Percentiles rank a stretch among this genome's conserved stretches.
Conservation (phyloP, 2,797 vertebrate species). For the Neosilurus hyrtlii region DNA sequence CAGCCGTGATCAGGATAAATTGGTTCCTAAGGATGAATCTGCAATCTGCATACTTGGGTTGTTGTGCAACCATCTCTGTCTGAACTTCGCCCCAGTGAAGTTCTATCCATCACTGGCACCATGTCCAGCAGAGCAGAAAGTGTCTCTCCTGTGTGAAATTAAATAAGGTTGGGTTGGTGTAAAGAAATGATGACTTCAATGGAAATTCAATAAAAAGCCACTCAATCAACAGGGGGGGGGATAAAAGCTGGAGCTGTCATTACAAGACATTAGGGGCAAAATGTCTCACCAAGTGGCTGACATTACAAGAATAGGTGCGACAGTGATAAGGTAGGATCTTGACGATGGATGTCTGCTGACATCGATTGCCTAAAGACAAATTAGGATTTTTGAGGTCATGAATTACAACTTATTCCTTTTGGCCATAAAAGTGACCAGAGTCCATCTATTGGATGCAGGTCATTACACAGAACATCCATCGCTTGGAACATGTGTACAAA, state of each 20-base stretch:
- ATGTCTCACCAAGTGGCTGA: slow-evolving; percentile 28
- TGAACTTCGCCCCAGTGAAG: not conserved
- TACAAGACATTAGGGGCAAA: slow-evolving; percentile 48
- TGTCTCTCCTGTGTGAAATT: slow-evolving; percentile 57
- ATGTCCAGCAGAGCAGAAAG: slow-evolving; percentile 46
- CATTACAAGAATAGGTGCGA: slow-evolving; percentile 33
- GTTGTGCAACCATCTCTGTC: not conserved
- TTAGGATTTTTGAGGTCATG: slow-evolving; percentile 41
- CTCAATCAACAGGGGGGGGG: slow-evolving; percentile 47
- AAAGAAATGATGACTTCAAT: slow-evolving; percentile 51
- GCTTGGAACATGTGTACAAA: slow-evolving; percentile 52
- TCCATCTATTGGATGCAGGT: slow-evolving; percentile 52
- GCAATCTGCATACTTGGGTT: slow-evolving; percentile 4
- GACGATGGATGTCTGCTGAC: slow-evolving; percentile 19
- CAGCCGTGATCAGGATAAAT: not conserved
- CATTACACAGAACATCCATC: slow-evolving; percentile 51
- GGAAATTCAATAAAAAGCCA: slow-evolving; percentile 56
- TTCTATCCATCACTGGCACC: slow-evolving; percentile 40
- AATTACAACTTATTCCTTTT: slow-evolving; percentile 51
- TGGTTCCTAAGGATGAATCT: not conserved
- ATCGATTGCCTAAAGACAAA: slow-evolving; percentile 37
- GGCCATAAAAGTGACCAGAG: slow-evolving; percentile 51
- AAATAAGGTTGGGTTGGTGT: slow-evolving; percentile 46
- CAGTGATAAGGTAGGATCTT: slow-evolving; percentile 46
- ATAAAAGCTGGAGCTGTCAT: slow-evolving; percentile 49